Conservation (phyloP, 2,888 invertebrate species). For the Steromphala cineraria region DNA sequence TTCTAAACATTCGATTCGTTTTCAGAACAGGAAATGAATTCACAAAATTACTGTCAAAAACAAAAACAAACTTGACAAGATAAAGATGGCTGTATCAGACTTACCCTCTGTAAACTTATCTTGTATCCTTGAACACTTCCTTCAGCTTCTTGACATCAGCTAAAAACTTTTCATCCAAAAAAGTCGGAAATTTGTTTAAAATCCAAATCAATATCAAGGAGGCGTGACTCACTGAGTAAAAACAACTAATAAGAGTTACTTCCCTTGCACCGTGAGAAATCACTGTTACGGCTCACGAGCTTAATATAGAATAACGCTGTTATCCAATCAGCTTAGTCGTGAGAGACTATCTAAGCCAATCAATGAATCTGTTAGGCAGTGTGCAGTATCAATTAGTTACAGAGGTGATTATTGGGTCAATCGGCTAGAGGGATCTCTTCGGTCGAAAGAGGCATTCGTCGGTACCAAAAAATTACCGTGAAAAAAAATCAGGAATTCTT, state of each 20-base stretch:
- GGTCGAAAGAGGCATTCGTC: background rate
- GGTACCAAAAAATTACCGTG: background rate
- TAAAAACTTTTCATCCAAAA: too few relatives aligned
- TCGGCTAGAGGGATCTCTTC: background rate
- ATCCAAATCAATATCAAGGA: conserved; percentile 1
- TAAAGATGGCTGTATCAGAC: too few relatives aligned
- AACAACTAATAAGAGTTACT: background rate
- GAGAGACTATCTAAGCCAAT: background rate
- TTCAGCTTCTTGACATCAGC: too few relatives aligned
- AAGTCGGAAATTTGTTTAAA: background rate
- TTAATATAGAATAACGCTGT: background rate
- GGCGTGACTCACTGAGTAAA: background rate
- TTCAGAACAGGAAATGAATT: too few relatives aligned
- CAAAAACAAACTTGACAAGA: too few relatives aligned
- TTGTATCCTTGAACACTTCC: too few relatives aligned
- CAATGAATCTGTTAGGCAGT: conserved; percentile 1
- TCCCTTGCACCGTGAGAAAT: background rate
- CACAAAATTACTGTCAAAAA: too few relatives aligned
- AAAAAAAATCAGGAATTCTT: background rate
- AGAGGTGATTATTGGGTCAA: conserved; percentile 4
- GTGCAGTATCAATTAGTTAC: conserved; percentile 8
- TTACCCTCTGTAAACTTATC: too few relatives aligned
- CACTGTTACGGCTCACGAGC: background rate
- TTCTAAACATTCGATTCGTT: too few relatives aligned
- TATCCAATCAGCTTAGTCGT: conserved; percentile 5